A percentile compares a stretch with the other conserved stretches of the same genome.
These are phyloP conservation scores for Drosophila cracens DNA, from an alignment of 2,888 invertebrate species.

Conservation along the genomic window DNA sequence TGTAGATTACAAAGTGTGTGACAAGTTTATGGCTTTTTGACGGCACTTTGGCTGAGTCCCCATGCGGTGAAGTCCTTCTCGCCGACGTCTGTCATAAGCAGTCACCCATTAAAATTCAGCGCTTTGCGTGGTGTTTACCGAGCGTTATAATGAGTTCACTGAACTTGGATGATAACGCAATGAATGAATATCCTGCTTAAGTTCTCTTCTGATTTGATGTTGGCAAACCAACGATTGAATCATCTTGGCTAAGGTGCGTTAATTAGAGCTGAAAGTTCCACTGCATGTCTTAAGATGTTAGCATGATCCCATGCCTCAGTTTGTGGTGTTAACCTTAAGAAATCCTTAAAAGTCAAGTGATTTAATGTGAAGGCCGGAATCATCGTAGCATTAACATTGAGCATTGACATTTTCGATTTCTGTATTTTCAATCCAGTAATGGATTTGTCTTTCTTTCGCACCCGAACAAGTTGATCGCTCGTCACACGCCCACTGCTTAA, in stretches of 20 bases:
- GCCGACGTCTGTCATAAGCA: slow-evolving; percentile 53
- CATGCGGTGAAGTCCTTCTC: slow-evolving; percentile 8
- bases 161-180: slow-evolving; percentile 56
- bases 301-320: not conserved
- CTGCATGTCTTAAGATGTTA: not conserved
- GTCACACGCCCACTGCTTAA: not conserved
- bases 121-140: slow-evolving; percentile 31
- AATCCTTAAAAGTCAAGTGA: not conserved
- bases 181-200: slow-evolving; percentile 8
- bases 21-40: slow-evolving; percentile 76
- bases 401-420: not conserved
- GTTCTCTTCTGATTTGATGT: slow-evolving; percentile 14
- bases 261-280: slow-evolving; percentile 9
- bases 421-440: not conserved
- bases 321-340: not conserved
- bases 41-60: slow-evolving; percentile 51
- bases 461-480: slow-evolving; percentile 7
- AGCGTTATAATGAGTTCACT: slow-evolving; percentile 65
- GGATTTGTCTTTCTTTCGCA: not conserved
- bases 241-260: slow-evolving; percentile 8
- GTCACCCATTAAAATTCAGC: slow-evolving; percentile 54
- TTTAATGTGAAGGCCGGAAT: not conserved
- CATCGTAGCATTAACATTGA: not conserved
- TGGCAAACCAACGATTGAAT: slow-evolving; percentile 8
- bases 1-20: slow-evolving; percentile 73